Evolutionary conservation across 2,797 vertebrate genomes (phyloP), one percentile per base, ranked within the genome.

Genomic region (Carduelis carduelis): DNA sequence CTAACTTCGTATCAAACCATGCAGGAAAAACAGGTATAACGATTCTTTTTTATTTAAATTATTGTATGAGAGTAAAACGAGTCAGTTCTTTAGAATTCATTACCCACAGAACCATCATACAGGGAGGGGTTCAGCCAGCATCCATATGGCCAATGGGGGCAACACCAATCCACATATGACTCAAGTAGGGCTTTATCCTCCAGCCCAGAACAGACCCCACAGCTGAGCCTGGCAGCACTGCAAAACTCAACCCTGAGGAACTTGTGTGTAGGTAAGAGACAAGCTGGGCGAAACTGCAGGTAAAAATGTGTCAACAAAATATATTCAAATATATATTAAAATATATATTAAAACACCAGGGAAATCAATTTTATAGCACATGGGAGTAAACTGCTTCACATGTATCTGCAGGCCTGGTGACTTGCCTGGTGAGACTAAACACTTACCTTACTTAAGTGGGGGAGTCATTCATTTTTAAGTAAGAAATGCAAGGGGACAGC

Each of bases 11-110:
- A 71, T 49, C 78, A 86, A 93, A 75, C 32, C 5, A 3, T 11
- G n/a, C 69, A 88, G 82, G 85, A 95, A 91, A 90, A 95, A 78
- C 95, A 90, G 77, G 90, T 90, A 46, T 59, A 87, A 68, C 74
- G 63, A 13, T 91, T 64, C 21, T 71, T 85, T 63, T 90, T 57
- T 44, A 91, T 92, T 87, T 61, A 94, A 95, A 87, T 86, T 28
- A 64, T 41, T 89, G 80, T 55, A 83, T 55, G 21, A 83, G 35
- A 78, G 35, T 74, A 85, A 77, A 96, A n/a, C 28, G 87, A 90
- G 32, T 49, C 32, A 52, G 35, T 82, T 59, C 19, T 82, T 87
- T 30, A 85, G 76, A 92, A 77, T 56, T 80, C 43, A 32, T 64
- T 72, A 79, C 32, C 65, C 52, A 75, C 15, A 9, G 0, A 72